Conservation (phyloP, 2,888 invertebrate genomes). For the Tinea pellionella region DNA sequence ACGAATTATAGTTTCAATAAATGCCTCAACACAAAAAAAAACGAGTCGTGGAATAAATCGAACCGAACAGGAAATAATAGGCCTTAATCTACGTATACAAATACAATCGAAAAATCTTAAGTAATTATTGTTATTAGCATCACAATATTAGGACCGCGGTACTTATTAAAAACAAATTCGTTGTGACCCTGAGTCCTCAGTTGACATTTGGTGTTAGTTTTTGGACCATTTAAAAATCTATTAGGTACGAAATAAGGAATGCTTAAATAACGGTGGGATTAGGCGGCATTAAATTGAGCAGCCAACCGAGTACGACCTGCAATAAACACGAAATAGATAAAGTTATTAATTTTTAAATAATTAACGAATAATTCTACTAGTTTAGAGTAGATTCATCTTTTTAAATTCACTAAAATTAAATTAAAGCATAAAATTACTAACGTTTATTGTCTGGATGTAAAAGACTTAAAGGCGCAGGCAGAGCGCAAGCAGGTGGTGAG, state of each 20-base stretch:
- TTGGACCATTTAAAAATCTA: not conserved
- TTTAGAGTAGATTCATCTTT: too few species aligned
- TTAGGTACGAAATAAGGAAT: slow-evolving; percentile 33
- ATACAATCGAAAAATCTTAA: slow-evolving; percentile 21
- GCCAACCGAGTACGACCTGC: slow-evolving; percentile 59
- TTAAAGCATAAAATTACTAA: slow-evolving; percentile 27
- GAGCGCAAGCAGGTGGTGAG: slow-evolving; percentile 57
- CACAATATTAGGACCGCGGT: slow-evolving; percentile 53
- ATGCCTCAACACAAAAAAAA: not conserved
- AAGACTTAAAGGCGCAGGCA: slow-evolving; percentile 41
- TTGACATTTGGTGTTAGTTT: not conserved
- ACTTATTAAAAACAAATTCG: slow-evolving; percentile 28
- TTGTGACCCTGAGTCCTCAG: slow-evolving; percentile 18
- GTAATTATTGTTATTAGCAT: slow-evolving; percentile 66
- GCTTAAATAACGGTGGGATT: slow-evolving; percentile 38
- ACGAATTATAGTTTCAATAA: not conserved
- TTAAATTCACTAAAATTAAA: too few species aligned
- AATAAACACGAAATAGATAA: not conserved
- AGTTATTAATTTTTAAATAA: too few species aligned
- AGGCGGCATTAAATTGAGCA: slow-evolving; percentile 53
- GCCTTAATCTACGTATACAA: not conserved
- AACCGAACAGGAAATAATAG: not conserved
- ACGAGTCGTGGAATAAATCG: not conserved
- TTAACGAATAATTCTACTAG: too few species aligned
- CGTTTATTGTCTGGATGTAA: slow-evolving; percentile 49